Evolutionary conservation across 2,797 vertebrate species (phyloP), one percentile per base, ranked within the genome.

Genomic region (Myiotriccus ornatus): DNA sequence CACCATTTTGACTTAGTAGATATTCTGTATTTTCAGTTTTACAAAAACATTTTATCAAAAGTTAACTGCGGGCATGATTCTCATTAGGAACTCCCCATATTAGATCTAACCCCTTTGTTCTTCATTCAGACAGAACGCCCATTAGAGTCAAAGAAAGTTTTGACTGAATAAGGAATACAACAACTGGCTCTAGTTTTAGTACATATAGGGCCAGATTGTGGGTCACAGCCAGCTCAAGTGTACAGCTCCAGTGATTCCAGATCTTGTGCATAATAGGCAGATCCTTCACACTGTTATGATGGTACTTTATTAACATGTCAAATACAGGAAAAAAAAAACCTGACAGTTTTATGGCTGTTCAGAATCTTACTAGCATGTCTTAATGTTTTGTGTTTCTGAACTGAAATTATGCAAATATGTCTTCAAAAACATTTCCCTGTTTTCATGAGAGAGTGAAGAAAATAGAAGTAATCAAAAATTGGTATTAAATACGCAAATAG

Each of bases 141-240:
- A 23, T 64, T 76, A 79, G 69, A 56, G 93, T 82, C 83, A 84
- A 81, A 74, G 85, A 90, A 76, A 84, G 87, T 94, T 97, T 96
- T 97, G 95, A 86, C 95, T 96, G 91, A 97, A 97, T 95, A 97
- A 96, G 95, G 94, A 89, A 88, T 91, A 83, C 50, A 82, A 32
- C 55, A 70, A 64, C 79, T 80, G 70, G 28, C 67, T 91, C 67
- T 93, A 46, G 87, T 81, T 88, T 69, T 96, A 93, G 95, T 93
- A 93, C 95, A 94, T 96, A 93, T 95, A 96, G 94, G 91, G 95
- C 89, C 80, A 77, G 74, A 94, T 91, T 91, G 92, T 95, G 94
- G 89, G 93, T 95, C 84, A 87, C 14, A 22, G 95, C 95, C 96
- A 97, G 89, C 64, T 88, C 10, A 21, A 82, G 67, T 78, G 75